A percentile compares a stretch with the other conserved stretches of the same genome.
Conservation (phyloP, 2,888 invertebrate genomes). For the Tachina lurida region DNA sequence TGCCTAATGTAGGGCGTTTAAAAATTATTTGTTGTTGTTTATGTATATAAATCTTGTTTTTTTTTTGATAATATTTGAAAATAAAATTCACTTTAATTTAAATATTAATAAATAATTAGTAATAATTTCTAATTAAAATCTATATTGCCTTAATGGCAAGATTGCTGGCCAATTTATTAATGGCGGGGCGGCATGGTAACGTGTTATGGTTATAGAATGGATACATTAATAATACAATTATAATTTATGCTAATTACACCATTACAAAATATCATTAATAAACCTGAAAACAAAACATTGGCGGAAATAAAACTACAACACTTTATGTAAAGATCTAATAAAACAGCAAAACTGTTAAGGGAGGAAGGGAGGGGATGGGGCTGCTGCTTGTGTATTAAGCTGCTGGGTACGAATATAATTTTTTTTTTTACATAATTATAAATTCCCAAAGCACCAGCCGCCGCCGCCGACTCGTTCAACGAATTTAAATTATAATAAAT, state of each 20-base stretch:
- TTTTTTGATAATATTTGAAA: background rate
- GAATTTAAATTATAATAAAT: slow-evolving; percentile 60
- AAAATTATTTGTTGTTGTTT: background rate
- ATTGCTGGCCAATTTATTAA: slow-evolving; percentile 26
- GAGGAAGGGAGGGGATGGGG: background rate
- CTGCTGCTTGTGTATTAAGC: background rate
- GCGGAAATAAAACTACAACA: background rate
- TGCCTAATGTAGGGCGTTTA: background rate
- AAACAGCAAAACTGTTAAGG: slow-evolving; percentile 22
- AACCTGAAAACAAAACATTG: slow-evolving; percentile 74
- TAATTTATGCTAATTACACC: slow-evolving; percentile 82
- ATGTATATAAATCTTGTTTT: background rate
- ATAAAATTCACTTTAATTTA: slow-evolving; percentile 29
- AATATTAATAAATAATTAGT: slow-evolving; percentile 37
- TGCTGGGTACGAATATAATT: background rate
- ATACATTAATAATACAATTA: slow-evolving; percentile 72
- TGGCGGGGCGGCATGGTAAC: background rate
- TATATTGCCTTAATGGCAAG: background rate
- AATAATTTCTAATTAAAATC: slow-evolving; percentile 44
- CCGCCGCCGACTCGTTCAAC: slow-evolving; percentile 8
- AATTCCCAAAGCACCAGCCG: slow-evolving; percentile 53
- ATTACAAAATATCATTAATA: slow-evolving; percentile 76
- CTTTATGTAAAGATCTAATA: slow-evolving; percentile 5
- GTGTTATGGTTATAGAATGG: slow-evolving; percentile 26
- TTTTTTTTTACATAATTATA: slow-evolving; percentile 11